Percentiles rank a stretch among this genome's conserved stretches.
phyloP scores from a whole-genome alignment of 2,888 invertebrate genomes.

The Sceliomorpha sp. region DNA sequence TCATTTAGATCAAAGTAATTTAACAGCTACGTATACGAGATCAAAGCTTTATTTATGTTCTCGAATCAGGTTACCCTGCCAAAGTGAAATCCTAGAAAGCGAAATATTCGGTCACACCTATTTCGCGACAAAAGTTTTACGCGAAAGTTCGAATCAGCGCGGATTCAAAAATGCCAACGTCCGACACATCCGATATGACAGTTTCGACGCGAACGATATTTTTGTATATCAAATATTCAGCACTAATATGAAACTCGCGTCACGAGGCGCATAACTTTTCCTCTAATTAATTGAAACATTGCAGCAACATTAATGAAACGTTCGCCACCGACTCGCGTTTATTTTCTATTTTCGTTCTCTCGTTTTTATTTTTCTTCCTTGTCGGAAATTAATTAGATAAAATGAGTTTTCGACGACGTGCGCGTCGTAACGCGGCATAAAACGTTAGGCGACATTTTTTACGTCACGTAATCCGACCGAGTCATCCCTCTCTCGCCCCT shows the following conservation, averaged over 20 bases:
- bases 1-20: slow-evolving; percentile 59
- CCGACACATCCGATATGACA: neutral
- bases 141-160: neutral
- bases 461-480: slow-evolving; percentile 14
- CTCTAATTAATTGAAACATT: slow-evolving; percentile 1
- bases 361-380: too few species aligned
- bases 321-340: neutral
- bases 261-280: too few species aligned
- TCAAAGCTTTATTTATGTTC: slow-evolving; percentile 58
- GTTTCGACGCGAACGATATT: neutral
- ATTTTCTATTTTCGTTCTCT: neutral
- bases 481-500: neutral
- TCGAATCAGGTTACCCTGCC: slow-evolving; percentile 50
- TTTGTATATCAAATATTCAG: too few species aligned
- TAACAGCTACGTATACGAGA: slow-evolving; percentile 56
- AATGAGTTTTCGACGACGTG: slow-evolving; percentile 10
- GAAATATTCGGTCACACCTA: slow-evolving; percentile 44
- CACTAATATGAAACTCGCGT: too few species aligned
- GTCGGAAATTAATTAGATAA: slow-evolving; percentile 1
- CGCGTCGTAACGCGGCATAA: slow-evolving; percentile 4
- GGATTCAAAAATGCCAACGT: neutral
- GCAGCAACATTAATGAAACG: neutral
- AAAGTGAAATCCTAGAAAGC: slow-evolving; percentile 51
- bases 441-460: slow-evolving; percentile 14
- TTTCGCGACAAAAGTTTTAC: slow-evolving; percentile 19